Evolutionary conservation across 2,888 invertebrate species (phyloP).

Genomic region (Trypoxylon attenuatum): DNA sequence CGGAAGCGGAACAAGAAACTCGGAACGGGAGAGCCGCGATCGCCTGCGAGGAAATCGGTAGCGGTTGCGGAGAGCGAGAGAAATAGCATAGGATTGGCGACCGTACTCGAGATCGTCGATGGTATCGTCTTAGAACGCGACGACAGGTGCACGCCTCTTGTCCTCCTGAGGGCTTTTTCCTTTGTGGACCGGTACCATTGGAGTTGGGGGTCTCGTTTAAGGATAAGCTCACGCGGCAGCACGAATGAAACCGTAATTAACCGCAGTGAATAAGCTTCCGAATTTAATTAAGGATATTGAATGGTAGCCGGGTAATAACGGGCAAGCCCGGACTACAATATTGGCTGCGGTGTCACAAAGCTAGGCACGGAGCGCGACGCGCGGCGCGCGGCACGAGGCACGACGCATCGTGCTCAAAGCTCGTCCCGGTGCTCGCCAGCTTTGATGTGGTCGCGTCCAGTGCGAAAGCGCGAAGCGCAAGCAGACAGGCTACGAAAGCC

Average conservation of each 20-base stretch:
- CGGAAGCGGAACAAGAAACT: too few species aligned
- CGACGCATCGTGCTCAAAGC: slow-evolving; percentile 72
- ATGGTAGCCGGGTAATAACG: slow-evolving; percentile 72
- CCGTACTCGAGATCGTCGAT: too few species aligned
- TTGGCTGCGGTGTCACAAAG: slow-evolving; percentile 73
- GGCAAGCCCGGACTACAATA: slow-evolving; percentile 64
- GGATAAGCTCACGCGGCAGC: slow-evolving; percentile 34
- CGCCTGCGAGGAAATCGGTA: too few species aligned
- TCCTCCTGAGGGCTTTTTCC: slow-evolving; percentile 53
- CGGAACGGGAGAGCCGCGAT: too few species aligned
- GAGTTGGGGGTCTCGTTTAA: slow-evolving; percentile 59
- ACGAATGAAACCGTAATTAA: slow-evolving; percentile 72
- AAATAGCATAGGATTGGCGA: too few species aligned
- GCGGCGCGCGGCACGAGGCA: slow-evolving; percentile 58
- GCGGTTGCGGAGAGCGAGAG: too few species aligned
- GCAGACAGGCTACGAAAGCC: slow-evolving; percentile 52
- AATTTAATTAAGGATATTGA: slow-evolving; percentile 75
- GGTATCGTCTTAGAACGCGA: too few species aligned
- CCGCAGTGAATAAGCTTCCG: slow-evolving; percentile 74
- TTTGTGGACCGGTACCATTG: slow-evolving; percentile 52
- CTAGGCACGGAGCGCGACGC: slow-evolving; percentile 70
- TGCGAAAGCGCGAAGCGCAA: slow-evolving; percentile 69
- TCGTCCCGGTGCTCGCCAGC: slow-evolving; percentile 67
- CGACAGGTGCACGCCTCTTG: slow-evolving; percentile 29
- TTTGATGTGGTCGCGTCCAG: slow-evolving; percentile 73